Base-by-base conservation (phyloP, 1,140 invertebrate species). In the Centruroides sculpturatus region DNA sequence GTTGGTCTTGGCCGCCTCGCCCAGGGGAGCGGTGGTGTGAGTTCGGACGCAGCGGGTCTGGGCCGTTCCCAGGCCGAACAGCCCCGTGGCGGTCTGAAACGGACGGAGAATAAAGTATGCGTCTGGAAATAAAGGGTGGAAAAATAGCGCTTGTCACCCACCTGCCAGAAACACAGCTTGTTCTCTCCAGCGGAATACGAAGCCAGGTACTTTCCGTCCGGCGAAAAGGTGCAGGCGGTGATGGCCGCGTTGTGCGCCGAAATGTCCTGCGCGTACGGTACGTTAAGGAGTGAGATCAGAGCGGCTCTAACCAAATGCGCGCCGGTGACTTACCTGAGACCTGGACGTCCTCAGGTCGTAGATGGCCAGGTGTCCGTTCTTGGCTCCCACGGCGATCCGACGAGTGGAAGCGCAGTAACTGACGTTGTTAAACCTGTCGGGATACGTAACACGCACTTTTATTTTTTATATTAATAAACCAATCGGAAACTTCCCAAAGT, bases 101-200 rank as follows among this genome's bases (percentile, higher is more conserved):
- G 68, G 62, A 66, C 23, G 23, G 23, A 23, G 23, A 2, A 2
- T 23, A 23, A 23, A 23, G 23, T 23, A 23, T 23, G 23, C 1
- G 23, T 23, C 23, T 23, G 49, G 67, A 35, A 64, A 83, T 13
- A 64, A 23, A 23, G 23, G 23, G 23, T 23, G 23, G 23, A 23
- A 23, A 23, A 23, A 23, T 23, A 23, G 23, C 23, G 2, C 23
- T 23, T 60, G 60, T 80, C 80, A 65, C 82, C 83, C 68, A 92
- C 95, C 83, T 98, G 94, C 94, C 95, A 99, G 76, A 99, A 98
- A 62, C 85, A 92, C 41, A 99, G 81, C 69, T 92, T 85, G 73
- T 95, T 95, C 74, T 99, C 96, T n/a, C 82, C 76, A 66, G 89
- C 88, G 47, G 92, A 91, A 75, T 97, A 99, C 9, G 92, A 94